Evolutionary conservation across 1,140 invertebrate species (phyloP).

Genomic region (Hylaeus volcanicus): DNA sequence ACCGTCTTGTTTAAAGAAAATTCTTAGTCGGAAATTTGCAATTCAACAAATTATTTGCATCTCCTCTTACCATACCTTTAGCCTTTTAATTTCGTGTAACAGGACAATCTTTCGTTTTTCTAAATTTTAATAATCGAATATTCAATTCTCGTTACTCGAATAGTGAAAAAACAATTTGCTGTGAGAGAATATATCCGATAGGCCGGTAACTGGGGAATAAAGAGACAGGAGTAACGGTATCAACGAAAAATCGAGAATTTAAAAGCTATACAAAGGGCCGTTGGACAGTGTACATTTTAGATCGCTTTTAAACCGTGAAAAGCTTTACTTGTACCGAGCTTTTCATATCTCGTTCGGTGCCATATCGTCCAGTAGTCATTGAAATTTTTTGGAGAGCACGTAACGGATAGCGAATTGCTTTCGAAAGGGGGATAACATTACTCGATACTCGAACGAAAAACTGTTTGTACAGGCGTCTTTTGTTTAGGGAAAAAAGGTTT

Average conservation of each 20-base stretch:
- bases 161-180: not conserved
- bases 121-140: not conserved
- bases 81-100: not conserved
- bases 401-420: conserved; percentile 2
- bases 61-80: too few species aligned
- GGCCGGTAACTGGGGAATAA: not conserved
- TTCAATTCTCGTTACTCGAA: not conserved
- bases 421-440: not conserved
- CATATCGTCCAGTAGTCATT: conserved; percentile 18
- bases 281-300: not conserved
- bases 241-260: conserved; percentile 21
- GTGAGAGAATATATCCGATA: not conserved
- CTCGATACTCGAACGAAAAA: not conserved
- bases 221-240: not conserved
- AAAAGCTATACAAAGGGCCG: conserved; percentile 7
- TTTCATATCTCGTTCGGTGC: conserved; percentile 16
- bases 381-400: not conserved
- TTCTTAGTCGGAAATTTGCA: too few species aligned
- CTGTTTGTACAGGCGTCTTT: not conserved
- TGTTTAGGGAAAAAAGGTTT: not conserved
- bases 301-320: conserved; percentile 6
- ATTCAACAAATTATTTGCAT: too few species aligned
- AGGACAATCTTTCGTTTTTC: not conserved
- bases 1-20: too few species aligned
- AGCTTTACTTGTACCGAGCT: conserved; percentile 19